Conservation (phyloP, 2,888 invertebrate species). For the Elmis aenea region DNA sequence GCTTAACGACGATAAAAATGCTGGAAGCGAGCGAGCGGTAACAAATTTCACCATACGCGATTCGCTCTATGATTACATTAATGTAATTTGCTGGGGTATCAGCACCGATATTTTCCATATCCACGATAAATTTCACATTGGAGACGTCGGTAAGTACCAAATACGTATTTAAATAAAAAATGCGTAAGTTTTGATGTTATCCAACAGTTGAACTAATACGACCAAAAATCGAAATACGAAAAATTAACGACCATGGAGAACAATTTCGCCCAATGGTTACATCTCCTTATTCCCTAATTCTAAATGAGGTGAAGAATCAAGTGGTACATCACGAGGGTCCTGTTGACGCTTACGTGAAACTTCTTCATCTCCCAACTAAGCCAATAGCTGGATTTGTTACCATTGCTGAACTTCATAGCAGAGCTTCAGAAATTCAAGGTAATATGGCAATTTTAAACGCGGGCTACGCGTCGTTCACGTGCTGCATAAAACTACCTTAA, state of each 20-base stretch:
- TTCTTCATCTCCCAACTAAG: slow-evolving; percentile 64
- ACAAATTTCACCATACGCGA: slow-evolving; percentile 74
- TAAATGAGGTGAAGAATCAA: slow-evolving; percentile 53
- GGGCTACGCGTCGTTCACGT: no score
- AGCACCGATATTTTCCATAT: slow-evolving; percentile 58
- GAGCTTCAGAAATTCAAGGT: slow-evolving; percentile 36
- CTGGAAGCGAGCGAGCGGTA: slow-evolving; percentile 60
- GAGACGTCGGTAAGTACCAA: slow-evolving; percentile 58
- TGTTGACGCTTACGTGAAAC: slow-evolving; percentile 47
- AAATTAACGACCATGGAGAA: slow-evolving; percentile 53
- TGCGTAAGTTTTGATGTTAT: slow-evolving; percentile 31
- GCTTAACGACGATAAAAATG: slow-evolving; percentile 48
- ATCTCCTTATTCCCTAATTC: slow-evolving; percentile 58
- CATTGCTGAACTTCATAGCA: slow-evolving; percentile 52
- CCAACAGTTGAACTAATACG: slow-evolving; percentile 69
- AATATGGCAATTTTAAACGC: no score
- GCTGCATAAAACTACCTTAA: no score
- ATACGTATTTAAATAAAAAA: neutral
- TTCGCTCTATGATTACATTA: slow-evolving; percentile 65
- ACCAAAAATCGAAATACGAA: slow-evolving; percentile 56
- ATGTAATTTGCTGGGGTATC: slow-evolving; percentile 72
- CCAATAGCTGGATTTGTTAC: slow-evolving; percentile 51
- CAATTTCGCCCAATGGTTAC: slow-evolving; percentile 61
- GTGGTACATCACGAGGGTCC: slow-evolving; percentile 56
- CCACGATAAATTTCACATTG: slow-evolving; percentile 60